Evolutionary conservation across 1,140 invertebrate species (phyloP).

Genomic region (Drosophila santomea): DNA sequence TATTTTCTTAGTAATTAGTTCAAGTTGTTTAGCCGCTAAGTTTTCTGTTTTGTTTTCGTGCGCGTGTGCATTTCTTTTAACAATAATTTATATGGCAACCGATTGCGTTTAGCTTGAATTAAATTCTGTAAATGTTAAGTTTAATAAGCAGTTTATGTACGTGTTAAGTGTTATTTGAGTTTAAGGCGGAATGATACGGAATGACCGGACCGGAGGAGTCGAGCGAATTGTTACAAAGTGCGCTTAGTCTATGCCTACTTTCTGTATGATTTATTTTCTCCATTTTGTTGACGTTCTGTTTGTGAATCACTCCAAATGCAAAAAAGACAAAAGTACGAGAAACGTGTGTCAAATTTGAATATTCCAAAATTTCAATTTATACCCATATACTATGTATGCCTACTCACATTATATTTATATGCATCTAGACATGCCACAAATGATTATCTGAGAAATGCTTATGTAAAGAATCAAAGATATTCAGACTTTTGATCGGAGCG

Average conservation of each 20-base stretch:
- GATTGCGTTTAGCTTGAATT: slow-evolving; percentile 70
- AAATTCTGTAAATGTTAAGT: slow-evolving; percentile 66
- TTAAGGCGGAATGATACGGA: slow-evolving; percentile 45
- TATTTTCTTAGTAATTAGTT: slow-evolving; percentile 37
- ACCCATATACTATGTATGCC: slow-evolving; percentile 47
- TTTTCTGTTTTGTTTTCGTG: slow-evolving; percentile 48
- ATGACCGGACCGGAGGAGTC: slow-evolving; percentile 1
- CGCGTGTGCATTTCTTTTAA: slow-evolving; percentile 63
- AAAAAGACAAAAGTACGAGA: slow-evolving; percentile 22
- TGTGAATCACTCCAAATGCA: slow-evolving; percentile 23
- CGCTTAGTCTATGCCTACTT: slow-evolving; percentile 29
- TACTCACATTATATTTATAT: slow-evolving; percentile 43
- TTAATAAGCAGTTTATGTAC: slow-evolving; percentile 64
- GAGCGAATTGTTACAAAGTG: slow-evolving; percentile 46
- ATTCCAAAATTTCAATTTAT: slow-evolving; percentile 51
- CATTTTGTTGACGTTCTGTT: slow-evolving; percentile 17
- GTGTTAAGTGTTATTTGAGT: slow-evolving; percentile 80
- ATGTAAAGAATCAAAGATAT: slow-evolving; percentile 20
- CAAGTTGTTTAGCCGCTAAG: slow-evolving; percentile 33
- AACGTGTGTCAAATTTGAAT: slow-evolving; percentile 63
- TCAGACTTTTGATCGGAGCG: slow-evolving; percentile 26
- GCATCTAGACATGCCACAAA: slow-evolving; percentile 30
- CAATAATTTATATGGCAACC: slow-evolving; percentile 50
- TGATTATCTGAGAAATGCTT: slow-evolving; percentile 22
- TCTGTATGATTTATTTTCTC: slow-evolving; percentile 25